Percentiles rank a stretch among this genome's conserved stretches.
Evolutionary conservation across 2,888 invertebrate species (phyloP).

Genomic region (Cancer borealis): DNA sequence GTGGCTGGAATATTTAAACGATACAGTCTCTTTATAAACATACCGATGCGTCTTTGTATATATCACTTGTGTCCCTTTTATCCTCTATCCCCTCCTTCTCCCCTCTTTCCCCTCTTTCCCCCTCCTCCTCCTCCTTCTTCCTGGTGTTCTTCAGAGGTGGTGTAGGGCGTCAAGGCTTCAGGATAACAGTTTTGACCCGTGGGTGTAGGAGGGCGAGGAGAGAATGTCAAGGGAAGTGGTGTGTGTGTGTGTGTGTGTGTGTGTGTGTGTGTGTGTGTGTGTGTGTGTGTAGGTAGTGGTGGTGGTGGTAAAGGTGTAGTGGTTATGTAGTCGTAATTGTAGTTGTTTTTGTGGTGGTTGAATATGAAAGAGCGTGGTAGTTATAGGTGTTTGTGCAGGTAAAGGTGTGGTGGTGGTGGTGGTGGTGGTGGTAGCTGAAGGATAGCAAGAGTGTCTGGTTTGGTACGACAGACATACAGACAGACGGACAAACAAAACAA

Average conservation of each 20-base stretch:
- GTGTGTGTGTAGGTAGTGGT: background rate
- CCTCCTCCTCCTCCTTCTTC: background rate
- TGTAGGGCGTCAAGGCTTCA: background rate
- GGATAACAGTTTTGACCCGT: background rate
- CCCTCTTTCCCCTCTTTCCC: background rate
- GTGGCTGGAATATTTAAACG: background rate
- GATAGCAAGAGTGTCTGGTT: background rate
- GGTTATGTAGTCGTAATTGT: background rate
- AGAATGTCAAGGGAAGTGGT: background rate
- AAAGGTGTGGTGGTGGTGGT: background rate
- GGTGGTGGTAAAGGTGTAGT: slow-evolving; percentile 6
- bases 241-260: background rate
- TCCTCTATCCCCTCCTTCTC: background rate
- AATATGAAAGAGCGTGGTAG: no score
- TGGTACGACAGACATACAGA: background rate
- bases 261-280: background rate
- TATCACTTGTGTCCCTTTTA: background rate
- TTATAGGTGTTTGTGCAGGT: no score
- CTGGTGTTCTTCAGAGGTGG: background rate
- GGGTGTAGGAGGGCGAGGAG: background rate
- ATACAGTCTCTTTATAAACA: background rate
- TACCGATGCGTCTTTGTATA: background rate
- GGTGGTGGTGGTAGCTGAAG: slow-evolving; percentile 4
- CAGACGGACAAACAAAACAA: background rate
- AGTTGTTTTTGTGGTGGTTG: background rate